phyloP scores from a whole-genome alignment of 1,140 invertebrate genomes.

The Drosophila parabipectinata region DNA sequence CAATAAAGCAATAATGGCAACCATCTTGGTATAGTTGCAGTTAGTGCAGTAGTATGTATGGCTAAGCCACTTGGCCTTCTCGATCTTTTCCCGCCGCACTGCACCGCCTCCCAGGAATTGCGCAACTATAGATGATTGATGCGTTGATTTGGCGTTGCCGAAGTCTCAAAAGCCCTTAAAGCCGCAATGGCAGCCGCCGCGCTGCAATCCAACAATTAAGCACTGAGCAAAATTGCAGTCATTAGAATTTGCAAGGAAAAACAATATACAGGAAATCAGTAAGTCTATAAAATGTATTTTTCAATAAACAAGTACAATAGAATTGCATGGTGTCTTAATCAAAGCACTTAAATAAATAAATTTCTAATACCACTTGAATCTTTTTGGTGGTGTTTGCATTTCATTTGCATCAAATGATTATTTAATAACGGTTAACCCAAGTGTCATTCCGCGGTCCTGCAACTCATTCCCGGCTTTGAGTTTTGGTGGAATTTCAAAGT shows the following conservation, averaged over 20 bases:
- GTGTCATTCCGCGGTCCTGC: constrained; percentile 69
- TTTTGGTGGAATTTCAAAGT: constrained; percentile 54
- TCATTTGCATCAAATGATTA: constrained; percentile 36
- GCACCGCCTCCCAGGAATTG: constrained; percentile 40
- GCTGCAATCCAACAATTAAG: constrained; percentile 13
- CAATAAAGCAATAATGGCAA: neutral
- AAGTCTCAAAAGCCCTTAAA: constrained; percentile 72
- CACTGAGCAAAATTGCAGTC: constrained; percentile 20
- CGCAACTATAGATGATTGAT: constrained; percentile 72
- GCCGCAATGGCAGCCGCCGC: constrained; percentile 41
- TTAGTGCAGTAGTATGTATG: constrained; percentile 14
- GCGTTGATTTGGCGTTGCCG: constrained; percentile 64
- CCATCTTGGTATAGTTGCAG: constrained; percentile 31
- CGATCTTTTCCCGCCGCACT: constrained; percentile 5
- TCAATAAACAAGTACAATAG: too few species aligned
- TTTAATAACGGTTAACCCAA: constrained; percentile 80
- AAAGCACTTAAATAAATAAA: too few species aligned
- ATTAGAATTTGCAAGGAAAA: neutral
- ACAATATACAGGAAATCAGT: neutral
- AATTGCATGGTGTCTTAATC: too few species aligned
- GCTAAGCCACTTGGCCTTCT: constrained; percentile 11
- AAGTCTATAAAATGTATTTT: too few species aligned
- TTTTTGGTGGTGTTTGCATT: neutral
- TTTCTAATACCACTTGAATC: too few species aligned
- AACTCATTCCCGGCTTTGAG: constrained; percentile 68